Conservation (phyloP, 2,797 vertebrate species). For the Hemibagrus guttatus region DNA sequence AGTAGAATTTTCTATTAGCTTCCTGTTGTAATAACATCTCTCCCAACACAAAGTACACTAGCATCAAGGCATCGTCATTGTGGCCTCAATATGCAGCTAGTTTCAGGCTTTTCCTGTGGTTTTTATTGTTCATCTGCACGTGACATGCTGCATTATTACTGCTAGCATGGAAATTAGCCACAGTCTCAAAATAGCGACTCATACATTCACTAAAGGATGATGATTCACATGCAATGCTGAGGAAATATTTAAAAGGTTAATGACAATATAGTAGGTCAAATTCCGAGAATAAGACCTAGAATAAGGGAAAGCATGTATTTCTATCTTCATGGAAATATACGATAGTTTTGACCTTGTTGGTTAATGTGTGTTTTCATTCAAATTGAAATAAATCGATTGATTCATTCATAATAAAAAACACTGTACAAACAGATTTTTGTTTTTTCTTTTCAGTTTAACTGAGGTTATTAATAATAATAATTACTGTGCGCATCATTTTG, state of each 20-base stretch:
- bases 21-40: constrained; percentile 24
- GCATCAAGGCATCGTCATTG: not conserved
- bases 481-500: too few species aligned
- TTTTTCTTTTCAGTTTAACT: too few species aligned
- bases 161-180: not conserved
- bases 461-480: not conserved
- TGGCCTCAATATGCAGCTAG: not conserved
- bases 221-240: not conserved
- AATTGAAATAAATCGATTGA: not conserved
- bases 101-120: not conserved
- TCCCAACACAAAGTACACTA: constrained; percentile 4
- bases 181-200: not conserved
- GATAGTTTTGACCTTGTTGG: too few species aligned
- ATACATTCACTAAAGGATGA: not conserved
- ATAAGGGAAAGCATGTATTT: not conserved
- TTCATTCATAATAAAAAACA: too few species aligned
- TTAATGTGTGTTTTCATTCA: not conserved
- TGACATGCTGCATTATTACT: not conserved
- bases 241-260: not conserved
- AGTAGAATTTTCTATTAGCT: not conserved
- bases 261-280: not conserved
- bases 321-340: not conserved
- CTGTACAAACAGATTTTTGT: too few species aligned
- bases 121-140: not conserved
- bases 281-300: not conserved